Conservation (phyloP, 2,797 vertebrate genomes). For the Heteromormyrus szaboi region DNA sequence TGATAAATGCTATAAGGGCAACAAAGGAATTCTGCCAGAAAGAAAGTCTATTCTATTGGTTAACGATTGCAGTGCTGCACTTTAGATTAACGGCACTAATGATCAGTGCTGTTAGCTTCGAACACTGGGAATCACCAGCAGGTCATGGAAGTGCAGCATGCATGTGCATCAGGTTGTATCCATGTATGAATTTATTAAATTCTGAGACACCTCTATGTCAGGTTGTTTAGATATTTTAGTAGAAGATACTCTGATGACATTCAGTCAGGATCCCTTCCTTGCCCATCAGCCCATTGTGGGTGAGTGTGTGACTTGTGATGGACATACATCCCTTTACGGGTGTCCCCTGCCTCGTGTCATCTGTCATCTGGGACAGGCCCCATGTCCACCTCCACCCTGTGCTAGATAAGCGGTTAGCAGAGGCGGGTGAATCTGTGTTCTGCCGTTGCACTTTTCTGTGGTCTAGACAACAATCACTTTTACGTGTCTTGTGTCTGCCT, state of each 20-base stretch:
- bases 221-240: not conserved
- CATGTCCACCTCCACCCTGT: not conserved
- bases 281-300: not conserved
- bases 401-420: not conserved
- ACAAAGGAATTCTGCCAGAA: not conserved
- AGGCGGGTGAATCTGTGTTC: not conserved
- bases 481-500: not conserved
- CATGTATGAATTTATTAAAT: not conserved
- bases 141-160: not conserved
- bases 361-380: not conserved
- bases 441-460: not conserved
- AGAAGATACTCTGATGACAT: not conserved
- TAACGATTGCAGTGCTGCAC: not conserved
- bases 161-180: not conserved
- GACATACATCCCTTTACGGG: not conserved
- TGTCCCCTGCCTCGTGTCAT: not conserved
- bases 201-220: not conserved
- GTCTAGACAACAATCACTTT: not conserved
- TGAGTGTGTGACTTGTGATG: not conserved
- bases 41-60: not conserved
- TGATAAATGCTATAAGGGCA: not conserved
- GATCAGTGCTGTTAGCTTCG: not conserved
- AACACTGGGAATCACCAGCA: not conserved
- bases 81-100: not conserved
- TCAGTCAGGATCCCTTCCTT: not conserved